A percentile compares a stretch with the other conserved stretches of the same genome.
phyloP scores from a whole-genome alignment of 2,797 vertebrate species.

The Acanthurus tractus region DNA sequence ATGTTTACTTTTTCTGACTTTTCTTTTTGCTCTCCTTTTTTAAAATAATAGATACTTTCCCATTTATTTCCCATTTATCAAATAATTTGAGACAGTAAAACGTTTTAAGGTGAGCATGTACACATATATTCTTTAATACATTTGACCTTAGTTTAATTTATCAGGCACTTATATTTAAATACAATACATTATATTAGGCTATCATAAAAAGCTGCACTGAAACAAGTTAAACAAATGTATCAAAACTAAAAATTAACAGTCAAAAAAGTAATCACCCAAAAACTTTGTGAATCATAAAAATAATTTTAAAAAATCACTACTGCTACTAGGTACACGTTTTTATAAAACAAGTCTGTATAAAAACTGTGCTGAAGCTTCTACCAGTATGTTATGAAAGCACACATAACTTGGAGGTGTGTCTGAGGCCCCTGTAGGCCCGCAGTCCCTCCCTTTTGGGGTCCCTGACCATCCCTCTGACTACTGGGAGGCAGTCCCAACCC shows the following conservation, averaged over 20 bases:
- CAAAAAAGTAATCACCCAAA: background rate
- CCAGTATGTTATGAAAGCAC: slow-evolving; percentile 72
- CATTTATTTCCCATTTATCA: too few species aligned
- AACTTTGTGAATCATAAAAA: background rate
- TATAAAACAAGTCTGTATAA: slow-evolving; percentile 35
- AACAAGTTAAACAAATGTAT: slow-evolving; percentile 8
- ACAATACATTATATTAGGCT: background rate
- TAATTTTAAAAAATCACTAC: background rate
- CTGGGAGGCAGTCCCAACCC: slow-evolving; percentile 86
- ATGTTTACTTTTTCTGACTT: background rate
- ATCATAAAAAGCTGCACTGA: background rate
- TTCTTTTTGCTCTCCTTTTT: background rate
- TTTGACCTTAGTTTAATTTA: slow-evolving; percentile 10
- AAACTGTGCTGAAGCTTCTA: background rate
- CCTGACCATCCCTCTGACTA: slow-evolving; percentile 86
- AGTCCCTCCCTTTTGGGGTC: slow-evolving; percentile 86
- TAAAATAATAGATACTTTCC: background rate
- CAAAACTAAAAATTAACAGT: slow-evolving; percentile 6
- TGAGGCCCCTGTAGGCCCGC: slow-evolving; percentile 86
- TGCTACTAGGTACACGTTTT: background rate
- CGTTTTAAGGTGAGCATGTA: background rate
- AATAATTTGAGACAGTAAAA: background rate
- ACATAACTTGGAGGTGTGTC: slow-evolving; percentile 94
- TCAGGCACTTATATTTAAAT: slow-evolving; percentile 56
- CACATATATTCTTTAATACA: background rate